Base-by-base conservation (phyloP, 2,797 vertebrate genomes). In the Enoplosus armatus region DNA sequence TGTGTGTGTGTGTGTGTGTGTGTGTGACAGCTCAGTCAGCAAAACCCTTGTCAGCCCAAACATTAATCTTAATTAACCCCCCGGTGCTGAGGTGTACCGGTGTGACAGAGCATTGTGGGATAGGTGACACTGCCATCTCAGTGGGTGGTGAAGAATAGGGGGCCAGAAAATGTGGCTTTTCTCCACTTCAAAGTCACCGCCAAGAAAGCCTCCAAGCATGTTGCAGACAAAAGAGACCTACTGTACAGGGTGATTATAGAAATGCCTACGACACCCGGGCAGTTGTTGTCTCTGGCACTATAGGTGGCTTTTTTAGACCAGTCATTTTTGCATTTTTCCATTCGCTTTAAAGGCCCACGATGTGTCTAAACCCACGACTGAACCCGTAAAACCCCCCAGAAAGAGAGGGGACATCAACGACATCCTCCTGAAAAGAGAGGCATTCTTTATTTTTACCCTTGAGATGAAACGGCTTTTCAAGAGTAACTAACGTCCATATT, bases 11-110 rank as follows among this genome's bases (percentile, higher is more conserved):
- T 47, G 20, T 66, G 33, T 14, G 20, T 20, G 2, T 71, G 33
- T 71, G 26, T 62, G 63, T 43, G 60, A 69, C 15, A 11, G 68
- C 79, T 60, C 74, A 55, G 76, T 85, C 68, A 80, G 83, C 62
- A 20, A 27, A 61, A 72, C 59, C 65, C 61, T 56, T n/a, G 45
- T 77, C 60, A 72, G 33, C 24, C 31, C 33, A 29, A 27, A 45
- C 62, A 79, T 87, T 82, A 66, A 87, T 92, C 72, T 76, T 77
- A 79, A 90, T 90, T 75, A 82, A 74, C 80, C 65, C 51, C 71
- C 76, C 3, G 2, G 8, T 48, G 53, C 67, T 4, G 20, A 35
- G 47, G 55, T 33, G 53, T 24, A 33, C 50, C 15, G 22, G 4
- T 77, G 67, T 71, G 64, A 79, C 31, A 50, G 41, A 51, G 58